These are phyloP conservation scores for Limnephilus marmoratus DNA, from an alignment of 2,888 invertebrate genomes.

Conservation along the genomic window DNA sequence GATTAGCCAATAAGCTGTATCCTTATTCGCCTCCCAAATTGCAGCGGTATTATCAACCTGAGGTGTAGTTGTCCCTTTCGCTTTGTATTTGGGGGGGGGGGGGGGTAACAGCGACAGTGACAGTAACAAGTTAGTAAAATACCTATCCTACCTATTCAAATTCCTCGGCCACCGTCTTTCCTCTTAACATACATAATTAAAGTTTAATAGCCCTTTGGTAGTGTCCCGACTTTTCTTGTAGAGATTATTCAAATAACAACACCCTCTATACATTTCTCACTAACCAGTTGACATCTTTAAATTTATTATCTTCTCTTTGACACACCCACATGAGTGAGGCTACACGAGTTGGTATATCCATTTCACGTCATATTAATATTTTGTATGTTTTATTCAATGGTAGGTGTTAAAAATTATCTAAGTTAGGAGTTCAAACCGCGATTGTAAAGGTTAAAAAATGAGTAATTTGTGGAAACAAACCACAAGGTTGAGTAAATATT, in stretches of 20 bases:
- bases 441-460: neutral
- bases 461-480: neutral
- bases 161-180: too few species aligned
- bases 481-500: neutral
- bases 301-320: slow-evolving; percentile 3
- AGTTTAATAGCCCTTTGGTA: neutral
- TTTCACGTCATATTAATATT: neutral
- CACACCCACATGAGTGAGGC: neutral
- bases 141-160: too few species aligned
- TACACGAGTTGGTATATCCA: neutral
- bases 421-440: neutral
- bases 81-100: too few species aligned
- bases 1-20: too few species aligned
- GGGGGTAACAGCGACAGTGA: too few species aligned
- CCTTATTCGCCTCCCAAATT: too few species aligned
- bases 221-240: neutral
- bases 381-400: slow-evolving; percentile 17
- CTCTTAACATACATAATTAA: neutral
- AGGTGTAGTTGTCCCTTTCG: too few species aligned
- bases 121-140: too few species aligned
- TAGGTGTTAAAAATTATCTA: neutral
- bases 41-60: too few species aligned
- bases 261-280: neutral
- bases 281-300: slow-evolving; percentile 6
- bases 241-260: slow-evolving; percentile 5